Evolutionary conservation across 2,113 vertebrate genomes (phyloP).

Genomic region (Paratilapia polleni): DNA sequence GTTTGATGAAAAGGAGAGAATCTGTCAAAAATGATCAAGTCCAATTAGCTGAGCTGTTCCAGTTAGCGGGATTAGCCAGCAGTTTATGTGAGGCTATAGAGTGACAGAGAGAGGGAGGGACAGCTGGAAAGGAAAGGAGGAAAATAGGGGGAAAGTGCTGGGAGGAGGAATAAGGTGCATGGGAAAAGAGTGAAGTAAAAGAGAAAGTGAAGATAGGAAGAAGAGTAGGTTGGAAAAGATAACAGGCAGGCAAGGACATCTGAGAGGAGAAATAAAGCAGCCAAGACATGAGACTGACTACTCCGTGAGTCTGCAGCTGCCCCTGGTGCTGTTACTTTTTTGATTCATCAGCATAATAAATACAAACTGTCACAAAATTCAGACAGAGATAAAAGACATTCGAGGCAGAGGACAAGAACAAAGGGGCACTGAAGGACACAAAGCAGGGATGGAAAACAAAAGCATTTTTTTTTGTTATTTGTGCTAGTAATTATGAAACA

Average conservation of each 20-base stretch:
- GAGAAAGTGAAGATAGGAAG: neutral
- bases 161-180: too few relatives aligned
- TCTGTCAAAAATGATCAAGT: constrained; percentile 55
- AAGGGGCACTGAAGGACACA: neutral
- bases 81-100: constrained; percentile 12
- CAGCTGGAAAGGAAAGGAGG: constrained; percentile 1
- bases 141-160: neutral
- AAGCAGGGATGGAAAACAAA: too few relatives aligned
- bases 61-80: constrained; percentile 59
- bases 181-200: constrained; percentile 10
- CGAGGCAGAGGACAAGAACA: constrained; percentile 3
- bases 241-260: constrained; percentile 15
- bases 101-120: neutral
- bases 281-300: neutral
- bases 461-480: too few relatives aligned
- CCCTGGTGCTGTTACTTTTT: constrained; percentile 39
- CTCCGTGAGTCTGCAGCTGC: constrained; percentile 29
- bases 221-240: neutral
- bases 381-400: constrained; percentile 33
- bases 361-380: constrained; percentile 55
- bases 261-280: constrained; percentile 35
- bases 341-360: constrained; percentile 61
- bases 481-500: neutral
- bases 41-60: constrained; percentile 65
- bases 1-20: constrained; percentile 29